Evolutionary conservation across 2,113 vertebrate species (phyloP).

Genomic region (Tinamus guttatus): DNA sequence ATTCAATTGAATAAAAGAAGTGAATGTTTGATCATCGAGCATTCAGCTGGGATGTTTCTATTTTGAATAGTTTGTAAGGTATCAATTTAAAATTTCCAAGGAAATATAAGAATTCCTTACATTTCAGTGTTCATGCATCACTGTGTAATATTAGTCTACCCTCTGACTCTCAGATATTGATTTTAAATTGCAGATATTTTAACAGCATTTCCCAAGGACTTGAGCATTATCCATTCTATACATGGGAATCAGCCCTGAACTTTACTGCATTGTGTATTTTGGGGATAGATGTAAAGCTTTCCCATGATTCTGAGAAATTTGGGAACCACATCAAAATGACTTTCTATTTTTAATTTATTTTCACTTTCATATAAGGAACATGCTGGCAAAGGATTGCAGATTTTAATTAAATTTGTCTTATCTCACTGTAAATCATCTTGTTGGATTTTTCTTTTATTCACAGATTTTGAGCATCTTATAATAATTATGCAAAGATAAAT

Average conservation of each 20-base stretch:
- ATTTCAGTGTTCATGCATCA: background rate
- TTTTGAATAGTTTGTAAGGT: background rate
- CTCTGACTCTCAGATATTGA: background rate
- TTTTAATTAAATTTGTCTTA: background rate
- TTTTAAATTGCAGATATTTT: background rate
- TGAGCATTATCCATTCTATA: background rate
- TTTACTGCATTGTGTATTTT: background rate
- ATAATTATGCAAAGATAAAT: background rate
- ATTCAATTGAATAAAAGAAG: too few species aligned
- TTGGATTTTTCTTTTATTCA: background rate
- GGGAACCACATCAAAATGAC: background rate
- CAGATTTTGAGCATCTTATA: background rate
- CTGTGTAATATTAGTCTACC: background rate
- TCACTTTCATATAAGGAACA: background rate
- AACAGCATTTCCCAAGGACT: background rate
- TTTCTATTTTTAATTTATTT: background rate
- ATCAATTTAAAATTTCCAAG: background rate
- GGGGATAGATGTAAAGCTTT: background rate
- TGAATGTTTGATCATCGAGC: background rate
- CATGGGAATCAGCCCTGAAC: background rate
- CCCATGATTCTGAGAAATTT: background rate
- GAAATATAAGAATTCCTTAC: background rate
- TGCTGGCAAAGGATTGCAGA: background rate
- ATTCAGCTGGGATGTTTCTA: slow-evolving; percentile 12
- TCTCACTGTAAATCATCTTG: background rate